These are phyloP conservation scores for Argyresthia albistria DNA, from an alignment of 2,888 invertebrate species.

Conservation along the genomic window DNA sequence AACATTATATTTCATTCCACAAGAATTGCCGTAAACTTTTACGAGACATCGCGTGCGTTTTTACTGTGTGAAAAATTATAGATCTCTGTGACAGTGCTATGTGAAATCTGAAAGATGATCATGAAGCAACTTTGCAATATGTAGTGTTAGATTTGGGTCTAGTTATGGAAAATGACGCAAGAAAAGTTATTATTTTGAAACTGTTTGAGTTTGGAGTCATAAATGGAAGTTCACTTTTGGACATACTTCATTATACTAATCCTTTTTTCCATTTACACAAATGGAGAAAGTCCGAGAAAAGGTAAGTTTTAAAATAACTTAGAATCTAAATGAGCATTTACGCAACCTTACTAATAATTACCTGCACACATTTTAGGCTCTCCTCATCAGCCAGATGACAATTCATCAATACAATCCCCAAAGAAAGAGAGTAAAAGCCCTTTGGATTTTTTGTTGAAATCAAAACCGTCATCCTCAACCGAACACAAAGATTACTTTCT, in stretches of 20 bases:
- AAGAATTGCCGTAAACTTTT: constrained; percentile 6
- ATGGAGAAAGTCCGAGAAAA: constrained; percentile 35
- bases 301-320: constrained; percentile 30
- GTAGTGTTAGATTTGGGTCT: constrained; percentile 13
- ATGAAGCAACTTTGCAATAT: constrained; percentile 10
- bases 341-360: too few species aligned
- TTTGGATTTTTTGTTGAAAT: constrained; percentile 31
- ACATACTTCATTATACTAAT: constrained; percentile 38
- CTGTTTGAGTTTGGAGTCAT: constrained; percentile 16
- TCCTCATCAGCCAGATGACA: constrained; percentile 19
- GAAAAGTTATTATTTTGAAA: constrained; percentile 3
- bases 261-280: constrained; percentile 30
- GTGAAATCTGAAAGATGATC: too few species aligned
- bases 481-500: constrained; percentile 42
- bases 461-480: constrained; percentile 19
- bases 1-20: background rate
- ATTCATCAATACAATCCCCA: constrained; percentile 13
- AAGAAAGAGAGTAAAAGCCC: constrained; percentile 25
- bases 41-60: background rate
- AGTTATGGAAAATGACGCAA: constrained; percentile 6
- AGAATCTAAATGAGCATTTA: too few species aligned
- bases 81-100: too few species aligned
- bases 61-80: too few species aligned
- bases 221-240: constrained; percentile 65
- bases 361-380: too few species aligned